Evolutionary conservation across 2,113 vertebrate genomes (phyloP).

Genomic region (Cyanoderma ruficeps): DNA sequence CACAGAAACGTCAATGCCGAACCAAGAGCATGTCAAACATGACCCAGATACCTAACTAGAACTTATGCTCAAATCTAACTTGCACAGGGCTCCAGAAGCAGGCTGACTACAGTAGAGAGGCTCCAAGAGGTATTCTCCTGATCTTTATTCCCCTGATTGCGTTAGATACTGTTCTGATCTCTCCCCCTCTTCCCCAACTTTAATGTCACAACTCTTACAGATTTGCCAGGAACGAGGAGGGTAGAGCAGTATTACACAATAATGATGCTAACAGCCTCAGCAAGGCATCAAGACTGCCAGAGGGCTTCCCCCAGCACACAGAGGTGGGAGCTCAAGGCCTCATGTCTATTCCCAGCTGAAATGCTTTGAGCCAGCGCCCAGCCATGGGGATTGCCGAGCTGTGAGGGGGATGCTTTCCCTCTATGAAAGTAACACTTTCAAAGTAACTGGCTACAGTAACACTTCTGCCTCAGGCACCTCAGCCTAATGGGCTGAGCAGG

Average conservation of each 20-base stretch:
- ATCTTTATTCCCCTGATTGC: neutral
- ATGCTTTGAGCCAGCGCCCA: neutral
- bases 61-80: neutral
- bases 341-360: rapidly evolving
- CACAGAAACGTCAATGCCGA: slow-evolving; percentile 23
- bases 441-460: neutral
- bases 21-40: neutral
- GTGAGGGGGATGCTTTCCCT: neutral
- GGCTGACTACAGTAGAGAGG: neutral
- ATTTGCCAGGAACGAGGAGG: neutral
- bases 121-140: neutral
- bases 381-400: neutral
- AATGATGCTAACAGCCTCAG: neutral
- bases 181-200: neutral
- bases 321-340: neutral
- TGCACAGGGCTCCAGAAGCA: neutral
- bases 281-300: too few relatives aligned
- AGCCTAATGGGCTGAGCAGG: neutral
- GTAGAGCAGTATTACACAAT: neutral
- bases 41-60: slow-evolving; percentile 56
- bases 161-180: neutral
- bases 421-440: too few relatives aligned
- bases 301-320: neutral
- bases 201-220: neutral
- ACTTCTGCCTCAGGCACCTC: neutral